These are phyloP conservation scores for Coracopsis vasa DNA, from an alignment of 2,113 vertebrate genomes.

Conservation along the genomic window DNA sequence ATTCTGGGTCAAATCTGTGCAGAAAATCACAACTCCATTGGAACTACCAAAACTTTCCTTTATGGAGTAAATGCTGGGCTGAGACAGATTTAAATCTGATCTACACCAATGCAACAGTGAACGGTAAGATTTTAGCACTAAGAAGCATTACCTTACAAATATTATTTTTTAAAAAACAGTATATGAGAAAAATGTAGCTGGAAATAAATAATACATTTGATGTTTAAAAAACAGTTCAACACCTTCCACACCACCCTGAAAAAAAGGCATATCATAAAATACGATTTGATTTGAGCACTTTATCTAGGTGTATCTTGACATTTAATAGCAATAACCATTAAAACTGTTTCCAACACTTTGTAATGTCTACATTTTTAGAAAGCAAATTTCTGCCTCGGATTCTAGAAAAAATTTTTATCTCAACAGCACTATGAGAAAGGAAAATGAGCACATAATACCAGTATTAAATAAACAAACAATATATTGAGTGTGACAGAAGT, in stretches of 20 bases:
- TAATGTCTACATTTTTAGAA: background rate
- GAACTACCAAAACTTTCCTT: background rate
- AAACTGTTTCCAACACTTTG: background rate
- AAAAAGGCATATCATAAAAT: background rate
- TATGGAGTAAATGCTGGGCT: background rate
- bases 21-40: background rate
- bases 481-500: background rate
- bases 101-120: background rate
- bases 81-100: background rate
- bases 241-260: background rate
- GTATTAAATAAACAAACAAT: conserved; percentile 2
- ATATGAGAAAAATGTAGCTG: background rate
- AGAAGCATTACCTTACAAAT: background rate
- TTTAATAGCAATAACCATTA: background rate
- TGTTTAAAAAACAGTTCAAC: background rate
- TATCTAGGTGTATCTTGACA: background rate
- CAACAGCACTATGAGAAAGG: background rate
- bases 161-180: background rate
- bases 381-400: background rate
- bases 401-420: background rate
- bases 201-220: background rate
- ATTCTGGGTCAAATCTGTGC: background rate
- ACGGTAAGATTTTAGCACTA: background rate
- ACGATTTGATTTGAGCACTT: background rate
- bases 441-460: background rate